phyloP scores from a whole-genome alignment of 2,888 invertebrate species.

The Elysia crispata region DNA sequence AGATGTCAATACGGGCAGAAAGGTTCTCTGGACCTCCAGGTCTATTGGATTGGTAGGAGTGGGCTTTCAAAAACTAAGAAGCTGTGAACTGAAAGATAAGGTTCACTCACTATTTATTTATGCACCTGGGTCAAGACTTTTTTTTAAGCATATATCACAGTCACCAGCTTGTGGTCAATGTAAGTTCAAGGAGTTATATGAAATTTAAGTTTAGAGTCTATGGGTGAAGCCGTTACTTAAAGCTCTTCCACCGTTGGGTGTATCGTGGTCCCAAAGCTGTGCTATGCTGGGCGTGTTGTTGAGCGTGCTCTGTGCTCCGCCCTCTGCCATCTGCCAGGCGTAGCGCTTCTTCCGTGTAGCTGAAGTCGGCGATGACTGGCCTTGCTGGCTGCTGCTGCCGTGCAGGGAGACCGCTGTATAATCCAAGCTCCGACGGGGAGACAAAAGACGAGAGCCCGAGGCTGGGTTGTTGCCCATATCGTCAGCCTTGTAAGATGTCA shows the following conservation, averaged over 20 bases:
- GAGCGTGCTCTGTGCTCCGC: constrained; percentile 42
- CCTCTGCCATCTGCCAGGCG: constrained; percentile 58
- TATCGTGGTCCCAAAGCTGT: constrained; percentile 53
- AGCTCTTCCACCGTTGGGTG: not conserved
- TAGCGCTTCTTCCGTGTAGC: constrained; percentile 45
- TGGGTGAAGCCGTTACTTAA: not conserved
- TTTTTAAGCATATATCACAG: not conserved
- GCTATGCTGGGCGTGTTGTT: constrained; percentile 54
- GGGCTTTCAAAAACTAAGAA: too few relatives aligned
- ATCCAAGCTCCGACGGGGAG: not conserved
- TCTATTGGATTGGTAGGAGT: too few relatives aligned
- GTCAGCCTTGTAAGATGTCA: not conserved
- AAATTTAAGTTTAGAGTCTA: not conserved
- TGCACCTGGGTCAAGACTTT: not conserved
- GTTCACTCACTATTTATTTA: too few relatives aligned
- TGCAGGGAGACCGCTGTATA: not conserved
- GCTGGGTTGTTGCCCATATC: not conserved
- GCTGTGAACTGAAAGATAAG: too few relatives aligned
- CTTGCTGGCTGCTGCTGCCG: not conserved
- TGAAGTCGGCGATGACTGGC: not conserved
- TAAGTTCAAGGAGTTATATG: not conserved
- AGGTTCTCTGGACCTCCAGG: too few relatives aligned
- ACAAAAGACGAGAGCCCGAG: not conserved
- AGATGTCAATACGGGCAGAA: too few relatives aligned
- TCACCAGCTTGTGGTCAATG: not conserved